These are phyloP conservation scores for Desmodus rotundus DNA, from an alignment of 2,113 vertebrate genomes.

Conservation along the genomic window DNA sequence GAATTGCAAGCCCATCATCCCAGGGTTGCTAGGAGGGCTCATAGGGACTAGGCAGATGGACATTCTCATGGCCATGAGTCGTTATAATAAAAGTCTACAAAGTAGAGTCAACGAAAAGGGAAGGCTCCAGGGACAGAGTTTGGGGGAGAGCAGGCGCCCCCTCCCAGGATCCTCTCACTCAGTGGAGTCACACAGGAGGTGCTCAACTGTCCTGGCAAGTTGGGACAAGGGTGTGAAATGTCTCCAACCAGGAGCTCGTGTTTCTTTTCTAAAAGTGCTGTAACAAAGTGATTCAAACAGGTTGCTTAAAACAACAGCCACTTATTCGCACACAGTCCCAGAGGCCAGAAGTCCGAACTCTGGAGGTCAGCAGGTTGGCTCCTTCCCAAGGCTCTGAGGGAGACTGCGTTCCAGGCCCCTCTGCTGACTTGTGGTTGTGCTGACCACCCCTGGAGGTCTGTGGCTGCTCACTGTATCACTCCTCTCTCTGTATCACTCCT, in stretches of 20 bases:
- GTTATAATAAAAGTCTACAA: neutral
- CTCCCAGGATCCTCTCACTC: neutral
- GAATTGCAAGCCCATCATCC: neutral
- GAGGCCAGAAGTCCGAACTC: neutral
- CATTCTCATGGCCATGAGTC: neutral
- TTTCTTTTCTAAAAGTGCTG: neutral
- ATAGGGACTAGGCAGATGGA: neutral
- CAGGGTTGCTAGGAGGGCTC: neutral
- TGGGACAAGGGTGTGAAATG: neutral
- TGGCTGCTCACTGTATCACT: neutral
- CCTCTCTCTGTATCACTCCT: no score
- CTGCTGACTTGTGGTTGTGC: neutral
- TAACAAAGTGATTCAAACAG: neutral
- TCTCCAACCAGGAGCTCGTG: neutral
- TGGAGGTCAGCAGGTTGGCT: neutral
- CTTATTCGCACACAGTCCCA: neutral
- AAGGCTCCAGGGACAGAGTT: neutral
- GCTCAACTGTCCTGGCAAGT: neutral
- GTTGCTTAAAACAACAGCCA: neutral
- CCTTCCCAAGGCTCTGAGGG: neutral
- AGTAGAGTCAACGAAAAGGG: neutral
- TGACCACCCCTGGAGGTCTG: accelerated
- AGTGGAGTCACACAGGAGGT: neutral
- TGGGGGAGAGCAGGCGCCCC: neutral
- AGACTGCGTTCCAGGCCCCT: no score